A percentile compares a stretch with the other conserved stretches of the same genome.
phyloP scores from a whole-genome alignment of 2,888 invertebrate species.

The Tetrapedia diversipes region DNA sequence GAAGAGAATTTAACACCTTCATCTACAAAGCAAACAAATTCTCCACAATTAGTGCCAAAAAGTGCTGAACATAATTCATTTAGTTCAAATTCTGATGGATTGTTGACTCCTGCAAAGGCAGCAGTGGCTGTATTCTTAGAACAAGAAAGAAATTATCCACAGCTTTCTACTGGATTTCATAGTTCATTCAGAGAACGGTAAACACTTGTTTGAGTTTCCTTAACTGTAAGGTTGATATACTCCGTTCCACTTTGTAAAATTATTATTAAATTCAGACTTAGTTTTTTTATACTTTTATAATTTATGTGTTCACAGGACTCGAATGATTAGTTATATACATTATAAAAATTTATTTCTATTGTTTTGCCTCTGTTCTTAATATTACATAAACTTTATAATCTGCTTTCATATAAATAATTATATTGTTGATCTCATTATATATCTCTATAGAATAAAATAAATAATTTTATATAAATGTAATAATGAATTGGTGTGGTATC shows the following conservation, averaged over 20 bases:
- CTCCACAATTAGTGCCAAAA: constrained; percentile 61
- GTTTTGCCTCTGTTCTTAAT: neutral
- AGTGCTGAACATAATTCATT: constrained; percentile 84
- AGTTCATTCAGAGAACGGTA: constrained; percentile 80
- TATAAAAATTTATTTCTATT: neutral
- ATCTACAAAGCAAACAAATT: constrained; percentile 50
- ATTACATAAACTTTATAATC: neutral
- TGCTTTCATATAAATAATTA: neutral
- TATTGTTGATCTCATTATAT: constrained; percentile 4
- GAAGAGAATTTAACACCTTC: constrained; percentile 59
- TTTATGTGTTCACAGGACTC: neutral
- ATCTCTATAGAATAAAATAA: constrained; percentile 5
- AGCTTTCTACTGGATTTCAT: constrained; percentile 71
- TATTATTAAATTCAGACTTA: neutral
- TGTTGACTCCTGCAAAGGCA: constrained; percentile 87
- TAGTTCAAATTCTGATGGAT: constrained; percentile 90
- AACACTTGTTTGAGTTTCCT: constrained; percentile 27
- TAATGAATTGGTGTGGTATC: constrained; percentile 5
- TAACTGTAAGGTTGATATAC: neutral
- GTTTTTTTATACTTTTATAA: neutral
- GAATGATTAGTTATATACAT: neutral
- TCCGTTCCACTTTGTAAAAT: neutral
- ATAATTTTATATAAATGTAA: neutral
- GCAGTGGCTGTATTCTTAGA: constrained; percentile 77
- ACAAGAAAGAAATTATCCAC: constrained; percentile 74